These are phyloP conservation scores for Notospermus geniculatus DNA, from an alignment of 1,140 invertebrate species.

Conservation along the genomic window DNA sequence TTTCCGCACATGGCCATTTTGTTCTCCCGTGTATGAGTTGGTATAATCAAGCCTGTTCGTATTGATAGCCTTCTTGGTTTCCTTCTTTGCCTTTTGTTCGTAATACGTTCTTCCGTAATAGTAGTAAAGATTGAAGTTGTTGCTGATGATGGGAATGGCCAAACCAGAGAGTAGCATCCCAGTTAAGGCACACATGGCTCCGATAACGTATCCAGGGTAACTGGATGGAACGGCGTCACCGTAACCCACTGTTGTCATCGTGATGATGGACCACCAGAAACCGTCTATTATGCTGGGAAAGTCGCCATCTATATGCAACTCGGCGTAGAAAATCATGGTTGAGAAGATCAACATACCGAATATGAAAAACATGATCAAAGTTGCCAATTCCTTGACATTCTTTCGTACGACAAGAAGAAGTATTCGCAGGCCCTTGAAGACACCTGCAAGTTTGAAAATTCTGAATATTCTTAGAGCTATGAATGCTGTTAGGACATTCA, in stretches of 20 bases:
- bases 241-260: conserved; percentile 31
- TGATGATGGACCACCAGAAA: conserved; percentile 28
- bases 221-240: conserved; percentile 25
- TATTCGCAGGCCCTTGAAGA: background rate
- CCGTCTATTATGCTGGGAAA: background rate
- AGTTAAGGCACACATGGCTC: conserved; percentile 24
- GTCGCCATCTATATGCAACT: background rate
- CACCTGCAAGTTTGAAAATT: conserved; percentile 1
- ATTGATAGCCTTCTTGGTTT: too few species aligned
- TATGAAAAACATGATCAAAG: background rate
- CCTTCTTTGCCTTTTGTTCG: too few species aligned
- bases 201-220: conserved; percentile 22
- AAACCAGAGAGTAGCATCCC: conserved; percentile 26
- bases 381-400: background rate
- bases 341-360: background rate
- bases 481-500: too few species aligned
- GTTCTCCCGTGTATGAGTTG: too few species aligned
- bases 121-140: conserved; percentile 24
- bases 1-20: too few species aligned
- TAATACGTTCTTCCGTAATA: background rate
- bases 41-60: too few species aligned
- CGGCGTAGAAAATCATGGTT: background rate
- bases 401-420: background rate
- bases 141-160: conserved; percentile 26
- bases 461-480: conserved; percentile 2